Percentiles rank a stretch among this genome's conserved stretches.
Evolutionary conservation across 1,140 invertebrate species (phyloP).

Genomic region (Ceratosolen solmsi): DNA sequence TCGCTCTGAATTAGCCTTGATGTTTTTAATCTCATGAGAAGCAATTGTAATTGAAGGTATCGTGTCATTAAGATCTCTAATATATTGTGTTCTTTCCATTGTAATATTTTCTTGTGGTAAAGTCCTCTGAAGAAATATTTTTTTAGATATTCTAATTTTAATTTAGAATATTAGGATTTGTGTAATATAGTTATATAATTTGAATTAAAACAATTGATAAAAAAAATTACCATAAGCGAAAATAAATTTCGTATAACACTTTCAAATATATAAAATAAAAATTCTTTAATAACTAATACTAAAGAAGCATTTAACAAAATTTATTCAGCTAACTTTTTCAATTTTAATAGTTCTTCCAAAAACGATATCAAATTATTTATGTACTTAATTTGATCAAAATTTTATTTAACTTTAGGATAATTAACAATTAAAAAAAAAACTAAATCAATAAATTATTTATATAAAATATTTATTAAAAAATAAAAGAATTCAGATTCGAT

Average conservation of each 20-base stretch:
- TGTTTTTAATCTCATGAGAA: conserved; percentile 61
- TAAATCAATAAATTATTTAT: too few species aligned
- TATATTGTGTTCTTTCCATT: conserved; percentile 21
- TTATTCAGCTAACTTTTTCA: too few species aligned
- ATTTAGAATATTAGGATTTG: neutral
- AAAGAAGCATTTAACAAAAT: neutral
- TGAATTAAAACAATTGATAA: neutral
- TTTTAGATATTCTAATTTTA: conserved; percentile 8
- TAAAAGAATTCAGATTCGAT: too few species aligned
- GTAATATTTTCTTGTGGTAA: conserved; percentile 20
- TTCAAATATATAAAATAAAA: too few species aligned
- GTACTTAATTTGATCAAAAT: too few species aligned
- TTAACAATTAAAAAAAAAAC: too few species aligned
- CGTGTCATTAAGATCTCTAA: conserved; percentile 1
- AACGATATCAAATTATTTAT: too few species aligned
- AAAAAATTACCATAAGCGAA: too few species aligned
- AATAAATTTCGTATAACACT: too few species aligned
- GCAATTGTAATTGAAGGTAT: conserved; percentile 60
- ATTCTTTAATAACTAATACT: neutral
- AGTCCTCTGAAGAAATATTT: conserved; percentile 30
- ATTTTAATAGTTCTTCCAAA: too few species aligned
- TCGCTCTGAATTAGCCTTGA: conserved; percentile 57
- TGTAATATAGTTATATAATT: neutral
- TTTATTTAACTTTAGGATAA: too few species aligned
- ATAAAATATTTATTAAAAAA: too few species aligned